A percentile compares a stretch with the other conserved stretches of the same genome.
These are phyloP conservation scores for Drosophila kanapiae DNA, from an alignment of 1,140 invertebrate species.

Conservation along the genomic window DNA sequence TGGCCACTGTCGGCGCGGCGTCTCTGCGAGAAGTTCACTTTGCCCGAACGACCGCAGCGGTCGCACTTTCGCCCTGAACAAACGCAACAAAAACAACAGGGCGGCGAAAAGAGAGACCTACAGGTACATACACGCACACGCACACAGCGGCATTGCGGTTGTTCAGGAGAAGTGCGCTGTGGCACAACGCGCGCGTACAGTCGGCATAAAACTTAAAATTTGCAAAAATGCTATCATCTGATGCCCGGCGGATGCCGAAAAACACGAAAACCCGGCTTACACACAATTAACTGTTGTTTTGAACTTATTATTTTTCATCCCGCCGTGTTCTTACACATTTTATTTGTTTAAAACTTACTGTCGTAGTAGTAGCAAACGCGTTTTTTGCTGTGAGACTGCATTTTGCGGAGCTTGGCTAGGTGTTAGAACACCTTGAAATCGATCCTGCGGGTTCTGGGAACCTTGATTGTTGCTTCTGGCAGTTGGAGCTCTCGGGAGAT, in stretches of 20 bases:
- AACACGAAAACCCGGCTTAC: neutral
- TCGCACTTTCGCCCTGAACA: slow-evolving; percentile 50
- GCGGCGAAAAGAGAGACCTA: slow-evolving; percentile 45
- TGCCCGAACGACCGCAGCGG: slow-evolving; percentile 29
- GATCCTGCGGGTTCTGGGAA: neutral
- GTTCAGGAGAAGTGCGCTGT: slow-evolving; percentile 63
- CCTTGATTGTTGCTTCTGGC: neutral
- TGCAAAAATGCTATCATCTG: slow-evolving; percentile 30
- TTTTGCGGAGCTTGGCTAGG: slow-evolving; percentile 58
- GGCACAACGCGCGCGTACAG: slow-evolving; percentile 70
- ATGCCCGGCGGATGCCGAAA: slow-evolving; percentile 3
- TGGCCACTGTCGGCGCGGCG: slow-evolving; percentile 50
- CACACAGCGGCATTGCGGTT: slow-evolving; percentile 48
- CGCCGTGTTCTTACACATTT: neutral
- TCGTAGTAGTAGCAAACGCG: slow-evolving; percentile 99
- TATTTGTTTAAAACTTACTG: slow-evolving; percentile 91
- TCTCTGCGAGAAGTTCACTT: slow-evolving; percentile 51
- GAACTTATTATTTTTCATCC: too few relatives aligned
- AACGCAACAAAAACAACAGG: slow-evolving; percentile 23
- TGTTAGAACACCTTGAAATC: neutral
- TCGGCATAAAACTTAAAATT: slow-evolving; percentile 77
- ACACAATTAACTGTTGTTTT: neutral
- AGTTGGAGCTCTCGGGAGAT: neutral
- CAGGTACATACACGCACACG: slow-evolving; percentile 67
- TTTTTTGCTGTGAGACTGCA: slow-evolving; percentile 94